Evolutionary conservation across 2,113 vertebrate genomes (phyloP).

Genomic region (Pantherophis guttatus): DNA sequence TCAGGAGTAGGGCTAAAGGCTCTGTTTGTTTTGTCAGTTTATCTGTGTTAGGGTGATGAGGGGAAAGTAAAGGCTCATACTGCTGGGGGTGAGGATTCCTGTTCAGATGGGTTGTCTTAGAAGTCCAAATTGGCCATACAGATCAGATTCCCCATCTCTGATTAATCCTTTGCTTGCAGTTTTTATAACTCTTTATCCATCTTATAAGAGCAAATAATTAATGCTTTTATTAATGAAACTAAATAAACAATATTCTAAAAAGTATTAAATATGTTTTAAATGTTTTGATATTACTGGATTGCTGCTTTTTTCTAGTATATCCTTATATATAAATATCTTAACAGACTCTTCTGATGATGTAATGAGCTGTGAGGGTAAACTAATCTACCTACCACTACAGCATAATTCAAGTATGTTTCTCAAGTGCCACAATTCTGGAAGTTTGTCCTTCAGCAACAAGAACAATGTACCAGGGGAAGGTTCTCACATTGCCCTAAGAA

Average conservation of each 20-base stretch:
- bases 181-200: neutral
- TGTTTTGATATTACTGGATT: neutral
- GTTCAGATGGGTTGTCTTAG: neutral
- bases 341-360: slow-evolving; percentile 78
- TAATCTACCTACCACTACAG: slow-evolving; percentile 63
- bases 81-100: neutral
- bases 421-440: slow-evolving; percentile 46
- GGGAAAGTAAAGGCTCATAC: neutral
- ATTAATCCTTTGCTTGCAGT: neutral
- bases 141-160: neutral
- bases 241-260: neutral
- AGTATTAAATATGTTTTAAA: neutral
- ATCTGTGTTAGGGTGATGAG: neutral
- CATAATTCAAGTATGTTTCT: slow-evolving; percentile 64
- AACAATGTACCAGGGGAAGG: slow-evolving; percentile 46
- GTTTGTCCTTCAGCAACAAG: slow-evolving; percentile 12
- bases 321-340: neutral
- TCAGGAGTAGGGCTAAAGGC: neutral
- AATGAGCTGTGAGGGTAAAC: slow-evolving; percentile 64
- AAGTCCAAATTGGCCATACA: neutral
- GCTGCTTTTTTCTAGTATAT: slow-evolving; percentile 11
- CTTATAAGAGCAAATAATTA: neutral
- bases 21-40: neutral
- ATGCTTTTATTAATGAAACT: neutral
- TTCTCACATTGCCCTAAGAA: slow-evolving; percentile 36